A percentile compares a stretch with the other conserved stretches of the same genome.
These are phyloP conservation scores for Bombus sylvicola DNA, from an alignment of 1,140 invertebrate species.

Conservation along the genomic window DNA sequence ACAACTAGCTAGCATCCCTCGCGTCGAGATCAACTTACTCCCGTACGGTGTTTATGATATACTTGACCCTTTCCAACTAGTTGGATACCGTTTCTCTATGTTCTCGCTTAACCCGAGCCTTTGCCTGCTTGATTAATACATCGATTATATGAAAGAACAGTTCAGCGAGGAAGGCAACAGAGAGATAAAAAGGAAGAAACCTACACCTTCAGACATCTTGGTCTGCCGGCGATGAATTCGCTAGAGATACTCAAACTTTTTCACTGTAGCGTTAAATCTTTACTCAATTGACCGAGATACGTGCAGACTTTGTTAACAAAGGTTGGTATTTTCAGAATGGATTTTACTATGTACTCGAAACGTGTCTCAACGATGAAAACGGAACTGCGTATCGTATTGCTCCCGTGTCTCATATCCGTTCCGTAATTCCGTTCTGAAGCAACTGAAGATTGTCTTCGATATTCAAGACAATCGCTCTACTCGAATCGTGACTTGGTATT, in stretches of 20 bases:
- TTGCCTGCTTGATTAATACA: conserved; percentile 38
- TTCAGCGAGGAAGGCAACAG: too few species aligned
- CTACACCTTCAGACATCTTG: background rate
- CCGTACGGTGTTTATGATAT: conserved; percentile 33
- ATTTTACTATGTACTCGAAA: too few species aligned
- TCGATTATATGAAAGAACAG: conserved; percentile 10
- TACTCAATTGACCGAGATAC: background rate
- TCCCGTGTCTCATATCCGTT: background rate
- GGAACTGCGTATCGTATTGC: too few species aligned
- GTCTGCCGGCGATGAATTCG: background rate
- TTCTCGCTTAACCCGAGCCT: conserved; percentile 12
- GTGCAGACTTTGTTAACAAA: conserved; percentile 34
- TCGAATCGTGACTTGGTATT: conserved; percentile 63
- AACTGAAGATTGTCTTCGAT: conserved; percentile 64
- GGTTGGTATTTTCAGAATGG: conserved; percentile 37
- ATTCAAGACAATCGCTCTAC: conserved; percentile 69
- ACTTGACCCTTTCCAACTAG: conserved; percentile 9
- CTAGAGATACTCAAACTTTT: background rate
- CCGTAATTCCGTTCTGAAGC: background rate
- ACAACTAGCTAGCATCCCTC: conserved; percentile 39
- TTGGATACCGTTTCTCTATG: conserved; percentile 30
- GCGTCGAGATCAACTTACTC: conserved; percentile 52
- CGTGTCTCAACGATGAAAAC: too few species aligned
- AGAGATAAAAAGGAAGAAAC: background rate
- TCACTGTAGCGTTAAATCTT: background rate